Base-by-base conservation (phyloP, 2,113 vertebrate genomes). In the Tichodroma muraria region DNA sequence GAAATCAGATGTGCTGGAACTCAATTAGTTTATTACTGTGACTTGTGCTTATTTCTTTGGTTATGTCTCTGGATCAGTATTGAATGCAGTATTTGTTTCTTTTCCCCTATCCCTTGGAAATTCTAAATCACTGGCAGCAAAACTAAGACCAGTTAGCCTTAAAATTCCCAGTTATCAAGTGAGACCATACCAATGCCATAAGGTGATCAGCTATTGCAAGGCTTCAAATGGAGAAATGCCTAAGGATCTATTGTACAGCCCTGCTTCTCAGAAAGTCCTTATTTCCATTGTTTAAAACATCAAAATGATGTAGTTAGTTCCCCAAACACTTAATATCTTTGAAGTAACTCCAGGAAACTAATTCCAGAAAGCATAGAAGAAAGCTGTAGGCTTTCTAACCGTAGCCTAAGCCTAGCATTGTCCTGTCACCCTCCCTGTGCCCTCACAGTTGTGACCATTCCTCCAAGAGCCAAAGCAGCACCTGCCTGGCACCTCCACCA, bases 401-500 rank as follows among this genome's bases (percentile, higher is more conserved):
- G 53, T 33, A 59, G 27, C 38, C 28, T 37, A 35, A 59, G 38
- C 3, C 1, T 30, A 9, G 19, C 25, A 5, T 15, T 78, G 38
- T n/a, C 11, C 42, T 31, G 33, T 72, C 17, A 13, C 8, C 8
- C 6, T 89, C 60, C 56, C 33, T 35, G 52, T 5, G 4, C 24
- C 23, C 17, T 65, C 20, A 12, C 20, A 49, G 15, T 31, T 73
- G 40, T 61, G 59, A n/a, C 35, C 17, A 6, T 42, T 45, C 10
- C 28, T 25, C 28, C 31, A 73, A 1, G 44, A 40, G 35, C 42
- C 72, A 27, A 28, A 40, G 42, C 9, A 72, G 12, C 8, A 6
- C 21, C 15, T 87, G 38, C 38, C 31, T 0, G 0, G 15, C 23
- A 22, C 11, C 14, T 18, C 8, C 9, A 6, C 30, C 22, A 31